Evolutionary conservation across 2,797 vertebrate species (phyloP).

Genomic region (Urophycis tenuis): DNA sequence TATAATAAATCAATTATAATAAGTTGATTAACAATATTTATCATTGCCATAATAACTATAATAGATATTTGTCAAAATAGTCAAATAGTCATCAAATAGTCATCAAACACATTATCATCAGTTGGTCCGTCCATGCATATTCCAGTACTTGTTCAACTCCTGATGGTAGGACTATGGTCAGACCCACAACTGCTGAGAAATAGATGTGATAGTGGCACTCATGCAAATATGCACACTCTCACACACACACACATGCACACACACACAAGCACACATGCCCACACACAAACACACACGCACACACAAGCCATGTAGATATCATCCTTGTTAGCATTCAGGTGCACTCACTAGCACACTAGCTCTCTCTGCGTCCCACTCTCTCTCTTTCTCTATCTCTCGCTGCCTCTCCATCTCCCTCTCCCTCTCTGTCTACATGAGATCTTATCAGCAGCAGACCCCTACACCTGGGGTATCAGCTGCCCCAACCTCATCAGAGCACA

Average conservation of each 20-base stretch:
- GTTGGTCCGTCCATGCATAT: neutral
- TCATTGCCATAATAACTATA: neutral
- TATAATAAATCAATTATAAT: neutral
- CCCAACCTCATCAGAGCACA: slow-evolving; percentile 2
- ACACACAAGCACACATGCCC: neutral
- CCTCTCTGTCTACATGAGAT: neutral
- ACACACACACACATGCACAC: neutral
- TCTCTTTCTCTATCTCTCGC: neutral
- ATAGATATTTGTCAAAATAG: neutral
- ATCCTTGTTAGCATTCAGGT: neutral
- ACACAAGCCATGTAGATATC: neutral
- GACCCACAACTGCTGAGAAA: neutral
- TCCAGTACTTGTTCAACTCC: neutral
- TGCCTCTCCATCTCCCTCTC: neutral
- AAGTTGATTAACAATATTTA: neutral
- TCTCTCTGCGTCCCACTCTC: neutral
- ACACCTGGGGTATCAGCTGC: slow-evolving; percentile 4
- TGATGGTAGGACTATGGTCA: neutral
- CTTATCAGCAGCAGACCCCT: neutral
- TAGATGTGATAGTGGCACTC: too few species aligned
- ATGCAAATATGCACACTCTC: neutral
- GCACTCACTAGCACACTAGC: neutral
- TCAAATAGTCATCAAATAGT: neutral
- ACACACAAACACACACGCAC: slow-evolving; percentile 2
- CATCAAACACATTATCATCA: neutral